Evolutionary conservation across 1,140 invertebrate genomes (phyloP).

Genomic region (Pseudoatta argentina): DNA sequence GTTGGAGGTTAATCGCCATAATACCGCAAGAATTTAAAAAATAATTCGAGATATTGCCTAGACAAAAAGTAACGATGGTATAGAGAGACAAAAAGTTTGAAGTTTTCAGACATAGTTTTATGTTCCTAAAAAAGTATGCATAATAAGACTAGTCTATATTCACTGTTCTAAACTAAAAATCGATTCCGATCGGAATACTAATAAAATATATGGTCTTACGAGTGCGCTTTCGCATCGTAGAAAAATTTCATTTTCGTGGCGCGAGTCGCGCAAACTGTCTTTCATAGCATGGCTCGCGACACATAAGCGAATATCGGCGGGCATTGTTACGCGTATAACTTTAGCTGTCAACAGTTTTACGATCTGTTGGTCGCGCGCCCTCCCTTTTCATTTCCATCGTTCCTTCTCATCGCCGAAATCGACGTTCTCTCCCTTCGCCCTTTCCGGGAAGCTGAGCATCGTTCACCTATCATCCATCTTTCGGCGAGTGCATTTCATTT

Average conservation of each 20-base stretch:
- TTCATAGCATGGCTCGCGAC: constrained; percentile 38
- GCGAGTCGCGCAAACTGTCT: constrained; percentile 43
- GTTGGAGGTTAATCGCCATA: constrained; percentile 34
- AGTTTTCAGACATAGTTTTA: not conserved
- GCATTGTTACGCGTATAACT: constrained; percentile 74
- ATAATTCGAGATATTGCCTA: not conserved
- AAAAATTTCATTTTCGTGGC: constrained; percentile 59
- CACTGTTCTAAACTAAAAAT: not conserved
- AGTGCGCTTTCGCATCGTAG: constrained; percentile 32
- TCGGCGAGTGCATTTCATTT: constrained; percentile 80
- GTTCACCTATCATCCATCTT: constrained; percentile 68
- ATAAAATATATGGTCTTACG: constrained; percentile 56
- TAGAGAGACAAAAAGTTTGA: not conserved
- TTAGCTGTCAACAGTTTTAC: constrained; percentile 82
- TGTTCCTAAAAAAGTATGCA: not conserved
- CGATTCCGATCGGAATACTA: not conserved
- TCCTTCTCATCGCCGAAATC: constrained; percentile 31
- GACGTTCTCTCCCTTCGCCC: constrained; percentile 13
- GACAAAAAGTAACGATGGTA: not conserved
- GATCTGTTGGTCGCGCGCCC: constrained; percentile 58
- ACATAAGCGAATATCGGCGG: constrained; percentile 68
- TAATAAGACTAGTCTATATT: not conserved
- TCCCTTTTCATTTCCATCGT: not conserved
- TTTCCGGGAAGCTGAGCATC: constrained; percentile 24
- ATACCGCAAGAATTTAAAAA: constrained; percentile 19